phyloP scores from a whole-genome alignment of 2,888 invertebrate species.

The Mimumesa dahlbomi region DNA sequence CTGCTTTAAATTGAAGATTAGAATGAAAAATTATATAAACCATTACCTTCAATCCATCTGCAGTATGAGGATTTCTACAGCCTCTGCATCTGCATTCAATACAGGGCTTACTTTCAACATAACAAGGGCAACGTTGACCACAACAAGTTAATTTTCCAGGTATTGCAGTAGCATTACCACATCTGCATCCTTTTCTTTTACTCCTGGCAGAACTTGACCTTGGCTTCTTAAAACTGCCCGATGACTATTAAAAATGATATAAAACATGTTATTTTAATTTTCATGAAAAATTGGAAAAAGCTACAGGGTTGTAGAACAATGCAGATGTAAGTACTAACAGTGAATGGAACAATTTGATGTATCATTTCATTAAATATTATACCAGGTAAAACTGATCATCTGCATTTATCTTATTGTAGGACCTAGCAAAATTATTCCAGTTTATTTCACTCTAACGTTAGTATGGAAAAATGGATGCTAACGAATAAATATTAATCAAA shows the following conservation, averaged over 20 bases:
- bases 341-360: conserved; percentile 7
- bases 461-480: conserved; percentile 44
- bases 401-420: conserved; percentile 63
- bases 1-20: not conserved
- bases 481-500: conserved; percentile 46
- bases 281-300: conserved; percentile 17
- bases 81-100: conserved; percentile 95
- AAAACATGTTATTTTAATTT: conserved; percentile 28
- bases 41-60: conserved; percentile 89
- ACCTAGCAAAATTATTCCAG: conserved; percentile 47
- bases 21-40: conserved; percentile 3
- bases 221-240: conserved; percentile 82
- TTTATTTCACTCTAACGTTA: conserved; percentile 51
- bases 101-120: conserved; percentile 94
- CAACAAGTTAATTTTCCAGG: conserved; percentile 96
- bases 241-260: conserved; percentile 65
- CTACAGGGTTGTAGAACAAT: conserved; percentile 54
- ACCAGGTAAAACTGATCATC: conserved; percentile 20
- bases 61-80: conserved; percentile 94
- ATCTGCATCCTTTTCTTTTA: conserved; percentile 90
- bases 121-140: conserved; percentile 96
- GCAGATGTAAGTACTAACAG: conserved; percentile 37
- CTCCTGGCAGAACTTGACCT: conserved; percentile 78
- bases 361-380: not conserved
- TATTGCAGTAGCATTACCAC: conserved; percentile 93